These are phyloP conservation scores for Amblyteles armatorius DNA, from an alignment of 2,888 invertebrate genomes.

Conservation along the genomic window DNA sequence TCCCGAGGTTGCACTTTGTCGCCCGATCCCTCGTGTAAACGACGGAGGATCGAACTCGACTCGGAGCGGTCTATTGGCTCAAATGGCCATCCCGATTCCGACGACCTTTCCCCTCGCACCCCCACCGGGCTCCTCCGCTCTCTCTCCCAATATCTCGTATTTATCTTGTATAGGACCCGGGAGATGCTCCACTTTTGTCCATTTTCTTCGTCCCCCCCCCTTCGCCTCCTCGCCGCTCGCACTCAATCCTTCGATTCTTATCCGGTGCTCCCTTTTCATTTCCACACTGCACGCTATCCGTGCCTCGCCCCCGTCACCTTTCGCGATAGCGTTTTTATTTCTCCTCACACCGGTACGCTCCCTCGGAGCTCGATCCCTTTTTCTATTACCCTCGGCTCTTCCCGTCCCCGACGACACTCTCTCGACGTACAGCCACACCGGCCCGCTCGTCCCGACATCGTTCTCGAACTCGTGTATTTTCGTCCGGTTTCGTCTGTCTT, in stretches of 20 bases:
- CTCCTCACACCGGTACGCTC: slow-evolving; percentile 33
- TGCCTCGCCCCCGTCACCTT: neutral
- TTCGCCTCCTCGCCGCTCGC: slow-evolving; percentile 22
- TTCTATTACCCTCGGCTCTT: slow-evolving; percentile 44
- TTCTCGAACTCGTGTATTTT: slow-evolving; percentile 42
- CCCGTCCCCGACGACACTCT: slow-evolving; percentile 50
- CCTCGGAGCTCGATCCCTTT: slow-evolving; percentile 27
- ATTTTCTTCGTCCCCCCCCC: slow-evolving; percentile 14
- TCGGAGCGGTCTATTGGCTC: slow-evolving; percentile 39
- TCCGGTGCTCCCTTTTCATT: neutral
- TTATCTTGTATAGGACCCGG: slow-evolving; percentile 56
- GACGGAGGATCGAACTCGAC: slow-evolving; percentile 1
- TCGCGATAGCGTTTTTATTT: slow-evolving; percentile 34
- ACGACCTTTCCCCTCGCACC: slow-evolving; percentile 45
- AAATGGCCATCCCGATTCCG: slow-evolving; percentile 52
- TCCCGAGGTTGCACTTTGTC: neutral
- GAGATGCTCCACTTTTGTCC: slow-evolving; percentile 49
- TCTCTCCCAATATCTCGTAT: slow-evolving; percentile 34
- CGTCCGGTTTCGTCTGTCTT: slow-evolving; percentile 23
- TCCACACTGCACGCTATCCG: slow-evolving; percentile 31
- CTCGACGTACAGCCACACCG: slow-evolving; percentile 25
- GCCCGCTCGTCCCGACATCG: slow-evolving; percentile 29
- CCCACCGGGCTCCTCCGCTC: slow-evolving; percentile 37
- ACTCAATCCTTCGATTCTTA: slow-evolving; percentile 36
- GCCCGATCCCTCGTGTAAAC: neutral